These are phyloP conservation scores for Epicauta chinensis DNA, from an alignment of 1,140 invertebrate species.

Conservation along the genomic window DNA sequence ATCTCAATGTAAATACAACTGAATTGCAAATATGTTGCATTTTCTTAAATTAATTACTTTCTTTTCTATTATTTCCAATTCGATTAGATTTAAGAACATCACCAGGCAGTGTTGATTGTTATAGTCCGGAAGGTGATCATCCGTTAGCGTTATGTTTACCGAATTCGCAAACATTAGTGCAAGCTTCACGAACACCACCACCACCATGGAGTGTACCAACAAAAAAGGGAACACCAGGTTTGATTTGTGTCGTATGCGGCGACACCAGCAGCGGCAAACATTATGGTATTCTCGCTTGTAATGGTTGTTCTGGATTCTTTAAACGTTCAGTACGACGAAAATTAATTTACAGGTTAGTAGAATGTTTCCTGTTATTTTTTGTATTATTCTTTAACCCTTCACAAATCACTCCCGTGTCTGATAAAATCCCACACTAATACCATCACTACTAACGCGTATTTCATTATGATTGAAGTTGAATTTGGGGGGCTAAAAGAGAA, in stretches of 20 bases:
- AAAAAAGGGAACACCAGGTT: conserved; percentile 49
- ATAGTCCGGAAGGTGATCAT: conserved; percentile 37
- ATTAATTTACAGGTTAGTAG: conserved; percentile 86
- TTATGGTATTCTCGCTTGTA: conserved; percentile 98
- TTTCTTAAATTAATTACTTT: neutral
- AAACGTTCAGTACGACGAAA: conserved; percentile 94
- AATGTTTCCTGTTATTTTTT: neutral
- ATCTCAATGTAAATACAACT: no score
- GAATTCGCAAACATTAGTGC: conserved; percentile 38
- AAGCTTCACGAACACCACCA: conserved; percentile 40
- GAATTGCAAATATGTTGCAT: neutral
- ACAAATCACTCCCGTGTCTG: no score
- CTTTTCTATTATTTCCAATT: conserved; percentile 2
- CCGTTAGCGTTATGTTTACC: conserved; percentile 38
- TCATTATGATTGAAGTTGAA: conserved; percentile 29
- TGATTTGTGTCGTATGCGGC: conserved; percentile 92
- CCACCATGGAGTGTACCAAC: conserved; percentile 38
- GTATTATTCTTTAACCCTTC: neutral
- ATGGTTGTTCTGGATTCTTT: conserved; percentile 98
- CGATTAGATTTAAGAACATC: conserved; percentile 38
- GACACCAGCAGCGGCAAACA: conserved; percentile 97
- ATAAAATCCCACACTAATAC: no score
- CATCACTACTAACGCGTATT: conserved; percentile 12
- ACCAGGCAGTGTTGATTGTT: conserved; percentile 39
- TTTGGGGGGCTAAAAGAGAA: conserved; percentile 1